Percentiles rank a stretch among this genome's conserved stretches.
These are phyloP conservation scores for Tychaedon coryphoeus DNA, from an alignment of 2,113 vertebrate genomes.

Conservation along the genomic window DNA sequence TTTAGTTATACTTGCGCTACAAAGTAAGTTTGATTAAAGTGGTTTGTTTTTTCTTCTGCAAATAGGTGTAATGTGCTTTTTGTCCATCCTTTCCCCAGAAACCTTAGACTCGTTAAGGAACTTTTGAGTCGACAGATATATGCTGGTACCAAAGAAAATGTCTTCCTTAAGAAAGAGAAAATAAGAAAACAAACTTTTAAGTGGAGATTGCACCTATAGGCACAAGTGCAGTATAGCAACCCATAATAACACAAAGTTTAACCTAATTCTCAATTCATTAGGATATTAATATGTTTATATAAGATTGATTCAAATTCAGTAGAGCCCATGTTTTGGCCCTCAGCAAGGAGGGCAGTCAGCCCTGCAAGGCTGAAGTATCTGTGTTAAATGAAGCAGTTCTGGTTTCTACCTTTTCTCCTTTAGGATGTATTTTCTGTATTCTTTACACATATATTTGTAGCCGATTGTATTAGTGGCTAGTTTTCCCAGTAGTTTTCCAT, in stretches of 20 bases:
- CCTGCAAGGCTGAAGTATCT: background rate
- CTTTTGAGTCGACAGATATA: background rate
- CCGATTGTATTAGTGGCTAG: too few species aligned
- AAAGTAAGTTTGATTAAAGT: background rate
- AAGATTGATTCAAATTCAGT: background rate
- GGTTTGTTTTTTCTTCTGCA: background rate
- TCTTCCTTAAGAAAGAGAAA: background rate
- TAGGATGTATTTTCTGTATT: background rate
- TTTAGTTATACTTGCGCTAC: background rate
- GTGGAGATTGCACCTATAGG: background rate
- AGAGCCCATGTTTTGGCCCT: background rate
- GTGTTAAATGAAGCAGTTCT: background rate
- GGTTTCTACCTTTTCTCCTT: background rate
- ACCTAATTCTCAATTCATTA: background rate
- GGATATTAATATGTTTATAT: background rate
- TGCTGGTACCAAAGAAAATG: background rate
- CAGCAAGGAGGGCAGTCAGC: background rate
- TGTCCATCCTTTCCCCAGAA: background rate
- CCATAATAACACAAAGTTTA: background rate
- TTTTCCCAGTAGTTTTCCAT: background rate
- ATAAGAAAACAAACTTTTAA: background rate
- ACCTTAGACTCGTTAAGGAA: background rate
- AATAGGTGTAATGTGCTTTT: background rate
- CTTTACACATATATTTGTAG: background rate
- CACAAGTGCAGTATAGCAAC: background rate